Base-by-base conservation (phyloP, 2,888 invertebrate genomes). In the Drosophila limbata region DNA sequence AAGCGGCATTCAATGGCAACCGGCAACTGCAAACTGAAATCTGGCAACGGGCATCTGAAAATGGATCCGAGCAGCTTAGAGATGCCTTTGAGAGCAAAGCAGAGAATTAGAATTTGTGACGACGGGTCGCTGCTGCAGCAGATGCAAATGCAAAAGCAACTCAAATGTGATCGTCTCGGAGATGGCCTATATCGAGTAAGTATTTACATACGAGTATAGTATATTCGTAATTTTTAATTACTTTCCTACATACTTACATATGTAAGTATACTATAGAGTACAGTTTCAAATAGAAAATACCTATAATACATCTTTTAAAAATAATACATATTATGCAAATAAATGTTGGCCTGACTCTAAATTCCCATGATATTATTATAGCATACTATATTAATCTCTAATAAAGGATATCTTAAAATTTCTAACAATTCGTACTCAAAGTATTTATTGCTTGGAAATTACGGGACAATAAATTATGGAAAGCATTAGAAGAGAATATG, bases 1-100 rank as follows among this genome's bases (percentile, higher is more conserved):
- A 13, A 65, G 69, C 82, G 69, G 21, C 66, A 61, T 62, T 69
- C 73, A 75, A 33, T 42, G 53, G 15, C 69, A 44, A 62, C 65
- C 64, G 77, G 69, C 77, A 59, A 67, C 28, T 62, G 60, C 8
- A 28, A 28, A 28, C 25, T 28, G 73, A 55, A 67, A 64, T 33
- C 50, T 48, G 63, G 55, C 68, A 70, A 73, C 67, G 64, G 47
- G 60, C 68, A 67, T 42, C 50, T 51, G 63, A 59, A 68, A 74
- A 69, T 68, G 67, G 44, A 69, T 33, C 10, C 47, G 45, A 21
- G 35, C 35, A 57, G 64, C 61, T 69, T 56, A 55, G 50, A 72
- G 56, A 61, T 61, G 55, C 61, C 53, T 25, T 15, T n/a, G 40
- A 66, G 52, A 55, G 61, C 53, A 31, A 10, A 42, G 42, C 50